A percentile compares a stretch with the other conserved stretches of the same genome.
These are phyloP conservation scores for Malurus splendens DNA, from an alignment of 2,797 vertebrate genomes.

Conservation along the genomic window DNA sequence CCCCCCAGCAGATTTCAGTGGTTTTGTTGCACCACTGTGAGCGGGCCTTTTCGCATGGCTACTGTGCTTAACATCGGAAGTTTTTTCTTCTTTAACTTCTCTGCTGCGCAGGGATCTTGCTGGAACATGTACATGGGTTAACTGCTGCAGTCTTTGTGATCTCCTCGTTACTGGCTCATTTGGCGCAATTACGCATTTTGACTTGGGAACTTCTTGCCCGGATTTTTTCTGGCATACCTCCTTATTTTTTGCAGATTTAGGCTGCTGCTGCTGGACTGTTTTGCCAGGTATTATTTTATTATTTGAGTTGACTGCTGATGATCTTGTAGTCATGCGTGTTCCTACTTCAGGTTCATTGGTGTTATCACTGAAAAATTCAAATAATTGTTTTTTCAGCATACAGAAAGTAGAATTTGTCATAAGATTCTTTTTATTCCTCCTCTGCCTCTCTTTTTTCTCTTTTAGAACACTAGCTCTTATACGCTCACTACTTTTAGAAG, in stretches of 20 bases:
- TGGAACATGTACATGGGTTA: slow-evolving; percentile 47
- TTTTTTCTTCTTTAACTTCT: slow-evolving; percentile 53
- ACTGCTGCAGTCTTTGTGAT: slow-evolving; percentile 68
- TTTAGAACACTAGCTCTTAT: background rate
- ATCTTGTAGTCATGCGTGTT: slow-evolving; percentile 62
- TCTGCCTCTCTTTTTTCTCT: background rate
- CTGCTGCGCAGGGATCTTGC: slow-evolving; percentile 65
- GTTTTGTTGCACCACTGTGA: slow-evolving; percentile 24
- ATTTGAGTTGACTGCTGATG: slow-evolving; percentile 11
- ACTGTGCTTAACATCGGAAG: slow-evolving; percentile 44
- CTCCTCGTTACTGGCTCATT: slow-evolving; percentile 58
- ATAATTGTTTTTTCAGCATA: slow-evolving; percentile 15
- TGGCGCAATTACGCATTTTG: background rate
- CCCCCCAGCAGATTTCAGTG: slow-evolving; percentile 59
- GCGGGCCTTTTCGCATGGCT: slow-evolving; percentile 30
- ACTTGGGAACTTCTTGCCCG: slow-evolving; percentile 26
- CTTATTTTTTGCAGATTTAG: slow-evolving; percentile 48
- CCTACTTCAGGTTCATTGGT: slow-evolving; percentile 33
- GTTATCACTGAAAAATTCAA: slow-evolving; percentile 44
- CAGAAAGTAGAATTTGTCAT: slow-evolving; percentile 11
- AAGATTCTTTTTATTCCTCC: slow-evolving; percentile 21
- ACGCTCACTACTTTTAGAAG: slow-evolving; percentile 6
- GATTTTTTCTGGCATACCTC: slow-evolving; percentile 56
- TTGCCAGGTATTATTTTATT: slow-evolving; percentile 16
- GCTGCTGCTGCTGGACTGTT: slow-evolving; percentile 47